Evolutionary conservation across 2,888 invertebrate species (phyloP), one percentile per base, ranked within the genome.

Genomic region (Cerastis leucographa): DNA sequence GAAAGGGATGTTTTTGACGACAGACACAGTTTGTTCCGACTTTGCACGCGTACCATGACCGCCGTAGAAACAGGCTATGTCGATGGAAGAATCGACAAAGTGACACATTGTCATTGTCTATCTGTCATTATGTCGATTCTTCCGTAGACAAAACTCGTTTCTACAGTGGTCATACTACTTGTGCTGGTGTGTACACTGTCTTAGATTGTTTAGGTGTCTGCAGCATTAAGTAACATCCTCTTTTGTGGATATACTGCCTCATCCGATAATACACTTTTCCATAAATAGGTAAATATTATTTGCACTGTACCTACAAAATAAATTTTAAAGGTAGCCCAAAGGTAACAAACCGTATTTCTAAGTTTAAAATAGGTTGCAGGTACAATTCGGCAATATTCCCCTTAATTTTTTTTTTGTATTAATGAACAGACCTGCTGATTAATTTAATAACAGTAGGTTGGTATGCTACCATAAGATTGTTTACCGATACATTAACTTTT

Each of bases 191-290:
- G 78, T 46, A 7, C 46, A 29, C 42, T 8, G 17, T 65, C n/a
- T 75, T 69, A 78, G 66, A 79, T 76, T 17, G 46, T 64, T 78
- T 65, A 77, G 76, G 67, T 64, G 64, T 49, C 42, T 64, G 56
- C 66, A 74, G 49, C 71, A 81, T 81, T 83, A 51, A 35, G 29
- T 62, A 68, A 59, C 12, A 75, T 42, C 67, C 64, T 76, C 54
- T 54, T 65, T 61, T 25, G 6, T 7, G 11, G 19, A 8, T 11
- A 42, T 1, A 9, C 2, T 59, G 35, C 3, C 22, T 68, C 25
- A 29, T 56, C 22, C 6, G 4, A 17, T 29, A 6, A 0, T 25
- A 12, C 3, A 9, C 14, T 62, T 42, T 64, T 62, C n/a, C 40
- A 4, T 17, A 19, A n/a, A 29, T 59, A 59, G 17, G n/a, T 1